These are phyloP conservation scores for Drosophila flavopinicola DNA, from an alignment of 2,888 invertebrate genomes.

Conservation along the genomic window DNA sequence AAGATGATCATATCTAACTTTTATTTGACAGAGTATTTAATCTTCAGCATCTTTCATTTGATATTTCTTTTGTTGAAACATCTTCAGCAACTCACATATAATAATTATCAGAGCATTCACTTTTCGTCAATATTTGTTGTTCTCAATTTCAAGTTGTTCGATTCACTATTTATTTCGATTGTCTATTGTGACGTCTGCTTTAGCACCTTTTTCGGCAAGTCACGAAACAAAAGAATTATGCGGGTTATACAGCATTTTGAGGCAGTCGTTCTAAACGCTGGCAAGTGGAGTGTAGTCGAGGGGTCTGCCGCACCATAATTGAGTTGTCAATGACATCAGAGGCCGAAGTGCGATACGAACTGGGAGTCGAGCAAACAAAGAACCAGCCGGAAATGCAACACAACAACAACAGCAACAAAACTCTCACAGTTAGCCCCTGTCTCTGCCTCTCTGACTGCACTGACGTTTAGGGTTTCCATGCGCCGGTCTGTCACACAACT, in stretches of 20 bases:
- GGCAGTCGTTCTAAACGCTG: slow-evolving; percentile 36
- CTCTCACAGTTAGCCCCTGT: slow-evolving; percentile 36
- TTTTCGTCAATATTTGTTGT: slow-evolving; percentile 4
- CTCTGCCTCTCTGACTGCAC: slow-evolving; percentile 3
- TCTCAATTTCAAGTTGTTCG: slow-evolving; percentile 6
- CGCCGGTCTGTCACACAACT: slow-evolving; percentile 69
- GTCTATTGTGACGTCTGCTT: slow-evolving; percentile 54
- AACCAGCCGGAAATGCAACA: slow-evolving; percentile 67
- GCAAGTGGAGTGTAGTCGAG: slow-evolving; percentile 22
- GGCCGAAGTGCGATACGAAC: slow-evolving; percentile 17
- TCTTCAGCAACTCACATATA: slow-evolving; percentile 3
- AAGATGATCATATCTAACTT: too few species aligned
- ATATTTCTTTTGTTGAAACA: slow-evolving; percentile 2
- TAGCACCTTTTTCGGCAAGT: slow-evolving; percentile 67
- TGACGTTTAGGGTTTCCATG: slow-evolving; percentile 54
- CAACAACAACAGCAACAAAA: slow-evolving; percentile 26
- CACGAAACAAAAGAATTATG: slow-evolving; percentile 64
- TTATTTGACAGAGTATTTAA: slow-evolving; percentile 11
- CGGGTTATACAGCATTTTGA: slow-evolving; percentile 26
- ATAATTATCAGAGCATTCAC: slow-evolving; percentile 17
- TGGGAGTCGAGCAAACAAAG: slow-evolving; percentile 40
- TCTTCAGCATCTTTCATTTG: neutral
- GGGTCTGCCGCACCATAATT: slow-evolving; percentile 44
- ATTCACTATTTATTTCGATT: slow-evolving; percentile 6
- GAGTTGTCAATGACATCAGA: slow-evolving; percentile 71